Base-by-base conservation (phyloP, 2,113 vertebrate species). In the Nipponia nippon region DNA sequence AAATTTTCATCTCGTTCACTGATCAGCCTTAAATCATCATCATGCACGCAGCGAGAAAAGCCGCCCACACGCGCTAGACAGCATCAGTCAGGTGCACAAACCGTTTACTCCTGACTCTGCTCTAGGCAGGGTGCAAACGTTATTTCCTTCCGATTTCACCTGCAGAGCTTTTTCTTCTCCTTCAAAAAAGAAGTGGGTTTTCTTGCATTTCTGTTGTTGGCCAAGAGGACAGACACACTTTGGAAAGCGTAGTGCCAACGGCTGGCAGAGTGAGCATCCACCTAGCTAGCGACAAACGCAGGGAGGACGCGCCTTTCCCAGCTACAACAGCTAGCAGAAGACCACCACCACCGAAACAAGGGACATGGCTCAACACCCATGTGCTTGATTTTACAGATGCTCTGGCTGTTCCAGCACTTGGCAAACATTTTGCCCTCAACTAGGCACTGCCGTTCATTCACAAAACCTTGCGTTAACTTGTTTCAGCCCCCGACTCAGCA, bases 161-260 rank as follows among this genome's bases (percentile, higher is more conserved):
- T 12, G 6, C 36, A 1, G 9, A 32, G 36, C 19, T 26, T 11
- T 7, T 52, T 23, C 56, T 40, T 65, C 55, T 49, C 20, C 40
- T 69, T 15, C 12, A 5, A n/a, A 47, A 16, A 30, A 40, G n/a
- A 19, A 10, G 7, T 1, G 30, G 13, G 19, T 5, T 21, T 70
- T 16, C 89, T 29, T 20, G 14, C 13, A 3, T 6, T 34, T 3
- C 70, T 46, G 27, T 7, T 30, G 22, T 1, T 16, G 56, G 46
- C 66, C 52, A 13, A 21, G 27, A 72, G 53, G 26, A 69, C 1
- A 8, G 62, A 15, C 21, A 38, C 1, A 5, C 50, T n/a, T 10
- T 49, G 42, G n/a, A 3, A 63, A 3, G 4, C 10, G 2, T 0
- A 0, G 25, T 4, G 7, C 20, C 72, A 18, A 8, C 0, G 0